Percentiles rank a stretch among this genome's conserved stretches.
Conservation (phyloP, 2,888 invertebrate species). For the Margaritifera margaritifera region DNA sequence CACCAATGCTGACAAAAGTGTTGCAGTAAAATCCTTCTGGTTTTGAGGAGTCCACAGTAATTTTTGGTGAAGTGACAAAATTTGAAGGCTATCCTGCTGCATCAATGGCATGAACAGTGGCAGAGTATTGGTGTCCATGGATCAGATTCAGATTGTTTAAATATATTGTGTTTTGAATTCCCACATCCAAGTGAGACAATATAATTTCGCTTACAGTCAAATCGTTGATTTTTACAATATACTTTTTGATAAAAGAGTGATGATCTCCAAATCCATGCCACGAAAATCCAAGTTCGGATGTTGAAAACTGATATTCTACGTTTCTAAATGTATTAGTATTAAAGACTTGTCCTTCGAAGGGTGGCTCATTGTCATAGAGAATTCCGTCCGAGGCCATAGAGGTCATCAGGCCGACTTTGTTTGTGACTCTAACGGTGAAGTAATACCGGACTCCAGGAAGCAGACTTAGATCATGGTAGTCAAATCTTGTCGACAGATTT, state of each 20-base stretch:
- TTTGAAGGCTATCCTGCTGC: conserved; percentile 28
- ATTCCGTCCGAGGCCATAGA: conserved; percentile 35
- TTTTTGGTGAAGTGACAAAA: conserved; percentile 2
- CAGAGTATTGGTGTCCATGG: conserved; percentile 14
- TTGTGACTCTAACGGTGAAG: conserved; percentile 30
- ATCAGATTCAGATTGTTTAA: conserved; percentile 7
- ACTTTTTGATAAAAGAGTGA: conserved; percentile 28
- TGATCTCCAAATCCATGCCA: conserved; percentile 45
- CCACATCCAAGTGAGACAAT: conserved; percentile 9
- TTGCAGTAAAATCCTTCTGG: too few species aligned
- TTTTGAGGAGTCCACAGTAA: too few species aligned
- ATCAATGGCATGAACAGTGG: conserved; percentile 28
- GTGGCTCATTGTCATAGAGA: conserved; percentile 32
- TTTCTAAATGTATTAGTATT: conserved; percentile 25
- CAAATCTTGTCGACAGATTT: conserved; percentile 14
- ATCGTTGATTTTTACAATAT: conserved; percentile 16
- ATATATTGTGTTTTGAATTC: conserved; percentile 10
- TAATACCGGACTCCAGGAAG: conserved; percentile 37
- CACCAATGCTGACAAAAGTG: too few species aligned
- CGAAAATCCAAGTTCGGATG: conserved; percentile 20
- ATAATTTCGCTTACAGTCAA: neutral
- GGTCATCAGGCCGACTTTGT: conserved; percentile 28
- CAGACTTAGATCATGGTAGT: conserved; percentile 10
- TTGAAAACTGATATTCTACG: conserved; percentile 17
- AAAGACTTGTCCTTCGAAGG: conserved; percentile 33